Percentiles rank a stretch among this genome's conserved stretches.
phyloP scores from a whole-genome alignment of 1,140 invertebrate species.

The Heliconius hermathena region DNA sequence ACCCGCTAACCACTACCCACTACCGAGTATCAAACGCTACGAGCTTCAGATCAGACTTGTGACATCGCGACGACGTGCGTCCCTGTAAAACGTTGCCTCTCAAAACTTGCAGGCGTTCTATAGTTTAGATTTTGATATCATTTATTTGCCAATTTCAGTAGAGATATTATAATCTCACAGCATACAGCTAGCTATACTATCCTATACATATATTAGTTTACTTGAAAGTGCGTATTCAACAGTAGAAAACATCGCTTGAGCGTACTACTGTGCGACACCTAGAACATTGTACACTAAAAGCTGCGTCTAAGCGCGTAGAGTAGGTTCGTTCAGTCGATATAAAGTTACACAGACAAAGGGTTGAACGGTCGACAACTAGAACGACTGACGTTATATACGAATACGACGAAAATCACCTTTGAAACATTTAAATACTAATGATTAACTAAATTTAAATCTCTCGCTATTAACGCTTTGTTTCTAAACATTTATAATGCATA shows the following conservation, averaged over 20 bases:
- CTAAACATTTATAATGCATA: slow-evolving; percentile 17
- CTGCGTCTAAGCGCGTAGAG: slow-evolving; percentile 29
- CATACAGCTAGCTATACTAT: not conserved
- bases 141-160: slow-evolving; percentile 1
- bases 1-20: slow-evolving; percentile 6
- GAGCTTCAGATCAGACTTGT: slow-evolving; percentile 54
- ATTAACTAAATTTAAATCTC: slow-evolving; percentile 13
- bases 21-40: slow-evolving; percentile 23
- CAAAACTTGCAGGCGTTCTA: slow-evolving; percentile 11
- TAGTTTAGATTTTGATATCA: slow-evolving; percentile 8
- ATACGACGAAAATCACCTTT: not conserved
- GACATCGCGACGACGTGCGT: slow-evolving; percentile 21
- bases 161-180: not conserved
- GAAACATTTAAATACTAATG: slow-evolving; percentile 16
- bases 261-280: slow-evolving; percentile 25
- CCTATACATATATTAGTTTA: not conserved
- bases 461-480: not conserved
- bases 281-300: slow-evolving; percentile 21
- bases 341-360: slow-evolving; percentile 23
- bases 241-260: slow-evolving; percentile 24
- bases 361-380: slow-evolving; percentile 4
- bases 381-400: not conserved
- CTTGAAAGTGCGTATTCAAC: slow-evolving; percentile 29
- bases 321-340: slow-evolving; percentile 53
- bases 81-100: slow-evolving; percentile 31